Evolutionary conservation across 1,140 invertebrate genomes (phyloP), one percentile per base, ranked within the genome.

Genomic region (Atta cephalotes): DNA sequence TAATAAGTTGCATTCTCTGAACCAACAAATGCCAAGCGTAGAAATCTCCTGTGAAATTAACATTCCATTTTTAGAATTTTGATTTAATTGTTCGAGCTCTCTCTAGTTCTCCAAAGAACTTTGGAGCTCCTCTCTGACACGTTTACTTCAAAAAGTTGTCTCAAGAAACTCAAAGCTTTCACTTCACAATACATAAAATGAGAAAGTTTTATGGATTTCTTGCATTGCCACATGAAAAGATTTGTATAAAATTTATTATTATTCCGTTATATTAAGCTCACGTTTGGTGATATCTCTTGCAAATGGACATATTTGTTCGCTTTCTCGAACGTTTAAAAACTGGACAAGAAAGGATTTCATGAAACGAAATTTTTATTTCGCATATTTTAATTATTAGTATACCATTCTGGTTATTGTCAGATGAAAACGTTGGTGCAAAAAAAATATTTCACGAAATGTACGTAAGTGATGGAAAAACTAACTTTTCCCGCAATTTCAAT

Each of bases 171-270:
- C 21, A 2, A 28, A 14, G 16, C 1, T 21, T 28, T n/a, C 9
- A 10, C 66, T 35, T 51, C n/a, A 35, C 10, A 49, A 71, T 31
- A 60, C 21, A 14, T 56, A 81, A 81, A 58, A 81, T 81, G 35
- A 49, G 45, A 71, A 81, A 71, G 35, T 81, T 81, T 4, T 21
- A 28, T 39, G 53, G 9, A 80, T 58, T 81, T 58, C 31, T 16
- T 16, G 7, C 10, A 16, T 10, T 71, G 56, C 9, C 21, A n/a
- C 31, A 2, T 10, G 31, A 81, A 70, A 70, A 66, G 31, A 80
- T 18, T 28, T 60, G 49, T 28, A n/a, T 39, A 71, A 81, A 71
- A 53, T 81, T 81, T 60, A 60, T 60, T 71, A 58, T 21, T 28
- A n/a, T 45, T 21, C 16, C 78, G 5, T 9, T 14, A 25, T 18